Evolutionary conservation across 2,888 invertebrate genomes (phyloP).

Genomic region (Netelia inedita): DNA sequence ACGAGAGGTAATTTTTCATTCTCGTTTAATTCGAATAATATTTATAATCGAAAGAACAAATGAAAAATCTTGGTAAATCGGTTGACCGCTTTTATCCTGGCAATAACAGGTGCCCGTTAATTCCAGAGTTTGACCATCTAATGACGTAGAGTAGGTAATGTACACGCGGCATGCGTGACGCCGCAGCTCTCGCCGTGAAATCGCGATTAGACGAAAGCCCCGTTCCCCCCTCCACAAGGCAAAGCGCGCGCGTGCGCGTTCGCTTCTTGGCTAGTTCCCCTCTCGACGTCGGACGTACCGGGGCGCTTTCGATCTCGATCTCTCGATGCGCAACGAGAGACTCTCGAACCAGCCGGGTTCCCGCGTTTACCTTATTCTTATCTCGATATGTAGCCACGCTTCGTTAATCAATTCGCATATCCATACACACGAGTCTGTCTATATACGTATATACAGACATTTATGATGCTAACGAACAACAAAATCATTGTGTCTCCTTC

Average conservation of each 20-base stretch:
- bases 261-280: slow-evolving; percentile 26
- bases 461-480: not conserved
- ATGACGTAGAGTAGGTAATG: slow-evolving; percentile 19
- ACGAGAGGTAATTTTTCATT: not conserved
- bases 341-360: slow-evolving; percentile 4
- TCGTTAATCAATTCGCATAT: slow-evolving; percentile 30
- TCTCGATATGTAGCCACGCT: slow-evolving; percentile 29
- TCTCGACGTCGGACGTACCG: slow-evolving; percentile 53
- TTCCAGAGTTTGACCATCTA: slow-evolving; percentile 5
- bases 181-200: slow-evolving; percentile 59
- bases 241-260: not conserved
- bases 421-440: not conserved
- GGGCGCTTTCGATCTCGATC: slow-evolving; percentile 66
- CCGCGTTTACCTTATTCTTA: slow-evolving; percentile 26
- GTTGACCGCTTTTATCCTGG: not conserved
- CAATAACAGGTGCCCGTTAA: not conserved
- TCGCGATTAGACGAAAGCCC: slow-evolving; percentile 60
- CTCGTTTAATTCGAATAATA: not conserved
- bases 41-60: too few species aligned
- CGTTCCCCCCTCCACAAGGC: not conserved
- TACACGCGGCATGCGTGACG: slow-evolving; percentile 50
- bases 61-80: not conserved
- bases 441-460: not conserved
- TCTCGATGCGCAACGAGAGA: slow-evolving; percentile 61
- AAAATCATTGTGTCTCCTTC: not conserved